phyloP scores from a whole-genome alignment of 2,888 invertebrate species.

The Drosophila subquinaria region DNA sequence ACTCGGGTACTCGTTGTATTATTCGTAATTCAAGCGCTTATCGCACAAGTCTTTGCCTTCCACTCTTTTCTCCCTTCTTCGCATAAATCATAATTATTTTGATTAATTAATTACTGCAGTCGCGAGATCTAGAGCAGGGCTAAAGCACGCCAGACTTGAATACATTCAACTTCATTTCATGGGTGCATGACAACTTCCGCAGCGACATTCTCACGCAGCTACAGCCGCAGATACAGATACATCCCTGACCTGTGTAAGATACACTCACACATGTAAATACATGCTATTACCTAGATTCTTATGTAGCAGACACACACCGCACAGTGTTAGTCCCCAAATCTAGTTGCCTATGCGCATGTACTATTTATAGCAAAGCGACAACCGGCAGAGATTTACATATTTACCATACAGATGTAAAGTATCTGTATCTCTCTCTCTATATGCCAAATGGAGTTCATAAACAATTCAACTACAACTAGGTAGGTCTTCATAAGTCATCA shows the following conservation, averaged over 20 bases:
- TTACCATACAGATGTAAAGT: constrained; percentile 1
- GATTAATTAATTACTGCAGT: constrained; percentile 29
- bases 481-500: constrained; percentile 3
- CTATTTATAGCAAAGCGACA: constrained; percentile 48
- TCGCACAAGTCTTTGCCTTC: neutral
- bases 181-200: constrained; percentile 10
- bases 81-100: constrained; percentile 30
- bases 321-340: constrained; percentile 41
- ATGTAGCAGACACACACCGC: constrained; percentile 29
- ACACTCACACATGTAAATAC: constrained; percentile 13
- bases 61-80: neutral
- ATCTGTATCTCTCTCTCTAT: neutral
- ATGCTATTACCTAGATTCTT: constrained; percentile 42
- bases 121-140: constrained; percentile 19
- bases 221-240: constrained; percentile 23
- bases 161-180: neutral
- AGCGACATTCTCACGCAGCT: constrained; percentile 1
- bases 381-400: constrained; percentile 37
- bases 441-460: constrained; percentile 21
- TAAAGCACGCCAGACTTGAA: neutral
- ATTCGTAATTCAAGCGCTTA: constrained; percentile 6
- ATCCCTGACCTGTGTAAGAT: constrained; percentile 71
- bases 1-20: neutral
- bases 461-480: constrained; percentile 5
- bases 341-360: constrained; percentile 52